Evolutionary conservation across 2,113 vertebrate species (phyloP).

Genomic region (Lepus europaeus): DNA sequence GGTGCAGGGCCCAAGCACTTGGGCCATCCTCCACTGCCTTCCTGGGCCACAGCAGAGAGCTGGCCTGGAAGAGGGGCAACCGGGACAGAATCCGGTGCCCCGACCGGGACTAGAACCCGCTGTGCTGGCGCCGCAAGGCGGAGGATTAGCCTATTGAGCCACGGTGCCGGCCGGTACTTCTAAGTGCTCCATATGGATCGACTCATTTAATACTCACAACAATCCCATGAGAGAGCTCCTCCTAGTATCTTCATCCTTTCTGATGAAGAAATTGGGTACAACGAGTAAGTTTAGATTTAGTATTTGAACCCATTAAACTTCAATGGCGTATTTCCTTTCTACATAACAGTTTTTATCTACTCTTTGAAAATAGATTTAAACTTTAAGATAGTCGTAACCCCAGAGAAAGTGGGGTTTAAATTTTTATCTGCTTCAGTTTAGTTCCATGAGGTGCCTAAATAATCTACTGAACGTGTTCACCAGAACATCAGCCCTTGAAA

Average conservation of each 20-base stretch:
- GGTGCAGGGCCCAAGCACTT: no score
- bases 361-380: conserved; percentile 31
- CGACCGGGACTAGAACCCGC: no score
- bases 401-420: conserved; percentile 1
- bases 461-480: neutral
- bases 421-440: conserved; percentile 2
- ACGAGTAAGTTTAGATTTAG: conserved; percentile 3
- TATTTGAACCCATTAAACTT: conserved; percentile 28
- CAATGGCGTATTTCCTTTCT: neutral
- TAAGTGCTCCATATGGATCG: neutral
- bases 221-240: neutral
- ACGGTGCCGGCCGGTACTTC: neutral
- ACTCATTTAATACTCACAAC: neutral
- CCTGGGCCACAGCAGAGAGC: no score
- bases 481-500: neutral
- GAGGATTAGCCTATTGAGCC: no score
- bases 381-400: conserved; percentile 18
- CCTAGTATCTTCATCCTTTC: conserved; percentile 38
- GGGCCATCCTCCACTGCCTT: no score
- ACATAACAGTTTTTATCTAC: neutral
- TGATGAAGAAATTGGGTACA: neutral
- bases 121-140: no score
- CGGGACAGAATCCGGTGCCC: no score
- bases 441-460: neutral
- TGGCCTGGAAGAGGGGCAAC: no score